Base-by-base conservation (phyloP, 2,113 vertebrate genomes). In the Tragelaphus buxtoni region DNA sequence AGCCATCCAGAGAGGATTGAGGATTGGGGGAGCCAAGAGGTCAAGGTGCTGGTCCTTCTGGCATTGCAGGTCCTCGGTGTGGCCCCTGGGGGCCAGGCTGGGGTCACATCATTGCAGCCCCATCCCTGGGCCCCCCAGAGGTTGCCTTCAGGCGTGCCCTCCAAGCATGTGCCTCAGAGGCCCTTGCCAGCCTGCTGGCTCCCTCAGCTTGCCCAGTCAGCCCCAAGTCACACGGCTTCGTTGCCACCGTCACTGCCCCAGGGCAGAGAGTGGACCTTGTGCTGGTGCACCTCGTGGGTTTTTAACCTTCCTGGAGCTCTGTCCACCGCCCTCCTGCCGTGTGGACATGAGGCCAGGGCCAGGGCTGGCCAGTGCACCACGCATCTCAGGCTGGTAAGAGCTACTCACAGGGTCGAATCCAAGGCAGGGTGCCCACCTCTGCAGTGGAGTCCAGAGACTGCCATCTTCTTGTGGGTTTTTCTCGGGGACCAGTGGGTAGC, bases 171-270 rank as follows among this genome's bases (percentile, higher is more conserved):
- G 24, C 12, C 49, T 60, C 1, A 1, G 49, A 53, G 55, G 28
- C 30, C 8, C 45, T 18, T 55, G 30, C 49, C 20, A 63, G 42
- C 39, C 39, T 24, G n/a, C 80, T 12, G 22, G 32, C 24, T 88
- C 11, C 30, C 4, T 72, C 80, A 20, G 56, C 30, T 32, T 42
- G 53, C 58, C 58, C n/a, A 2, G 0, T n/a, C 42, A 90, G 5
- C 80, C 10, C 49, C 14, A n/a, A 22, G 39, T 28, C 13, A 14
- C 72, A 1, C 6, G 5, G 11, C 42, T 30, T 22, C 30, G 0
- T 49, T 16, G 80, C n/a, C 35, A 8, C 24, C 1, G 0, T 16
- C 10, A 0, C 55, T 13, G 26, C 42, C 45, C 20, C 61, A 28
- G 55, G n/a, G 9, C 20, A 63, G 79, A 55, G 24, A 14, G 18